Base-by-base conservation (phyloP, 2,113 vertebrate species). In the Tautogolabrus adspersus region DNA sequence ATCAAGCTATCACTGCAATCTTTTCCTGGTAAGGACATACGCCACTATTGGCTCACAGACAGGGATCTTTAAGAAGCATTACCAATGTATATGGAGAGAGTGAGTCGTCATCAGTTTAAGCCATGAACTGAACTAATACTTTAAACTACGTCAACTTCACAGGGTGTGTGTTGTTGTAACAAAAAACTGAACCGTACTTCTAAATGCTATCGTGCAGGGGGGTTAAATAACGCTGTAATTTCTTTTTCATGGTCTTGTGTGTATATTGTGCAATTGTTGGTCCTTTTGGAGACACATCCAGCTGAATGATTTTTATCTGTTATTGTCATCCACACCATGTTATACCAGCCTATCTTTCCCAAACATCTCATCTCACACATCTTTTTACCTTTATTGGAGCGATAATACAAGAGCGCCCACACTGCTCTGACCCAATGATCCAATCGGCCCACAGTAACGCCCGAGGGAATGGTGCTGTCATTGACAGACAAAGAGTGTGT, bases 61-160 rank as follows among this genome's bases (percentile, higher is more conserved):
- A 19, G 63, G 40, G 74, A 75, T 49, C 56, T 74, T 71, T 72
- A 68, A 63, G 73, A 86, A 68, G 83, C 77, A 77, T 66, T 38
- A 26, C 67, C n/a, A n/a, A 84, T 70, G 86, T 75, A 64, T 72
- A 82, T 70, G 75, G 69, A 73, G 72, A 42, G 82, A 82, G 72
- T 66, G 56, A 81, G 67, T 61, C 38, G 22, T 84, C 77, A 80
- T 76, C 74, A 79, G 54, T 81, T 76, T 54, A 79, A 70, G 77
- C 77, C 75, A 79, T 84, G 82, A 90, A 79, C 79, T 75, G 76
- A 90, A 92, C 85, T 67, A 81, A 91, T 89, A 81, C 34, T 54
- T 61, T 76, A 86, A 37, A 84, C 81, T 84, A 77, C 75, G 72
- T 75, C 34, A 0, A 72, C 78, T 90, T 84, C 64, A 70, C 65